Evolutionary conservation across 1,140 invertebrate species (phyloP).

Genomic region (Nautilus pompilius): DNA sequence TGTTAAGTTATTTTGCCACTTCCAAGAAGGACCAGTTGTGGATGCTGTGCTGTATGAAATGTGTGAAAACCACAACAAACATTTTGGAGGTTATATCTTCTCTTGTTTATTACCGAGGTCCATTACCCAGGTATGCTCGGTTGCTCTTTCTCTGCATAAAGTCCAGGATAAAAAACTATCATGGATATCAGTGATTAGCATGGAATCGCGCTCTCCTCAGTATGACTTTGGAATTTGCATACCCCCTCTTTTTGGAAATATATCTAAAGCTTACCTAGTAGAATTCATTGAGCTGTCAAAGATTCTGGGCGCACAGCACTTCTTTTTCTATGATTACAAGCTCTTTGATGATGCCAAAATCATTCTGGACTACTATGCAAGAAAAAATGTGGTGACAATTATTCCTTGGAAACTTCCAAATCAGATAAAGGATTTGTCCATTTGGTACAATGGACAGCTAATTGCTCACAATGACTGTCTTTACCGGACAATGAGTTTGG

Average conservation of each 20-base stretch:
- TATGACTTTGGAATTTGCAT: conserved; percentile 41
- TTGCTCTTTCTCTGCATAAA: background rate
- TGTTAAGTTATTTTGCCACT: conserved; percentile 18
- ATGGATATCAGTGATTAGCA: background rate
- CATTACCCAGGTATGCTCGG: background rate
- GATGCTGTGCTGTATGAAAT: conserved; percentile 29
- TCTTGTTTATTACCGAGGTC: conserved; percentile 28
- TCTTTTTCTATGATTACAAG: conserved; percentile 43
- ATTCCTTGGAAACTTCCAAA: conserved; percentile 42
- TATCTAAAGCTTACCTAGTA: conserved; percentile 28
- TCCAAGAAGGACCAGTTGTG: conserved; percentile 1
- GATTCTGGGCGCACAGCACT: conserved; percentile 45
- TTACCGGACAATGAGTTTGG: conserved; percentile 42
- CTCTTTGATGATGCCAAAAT: conserved; percentile 20
- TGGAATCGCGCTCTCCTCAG: background rate
- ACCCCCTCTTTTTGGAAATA: conserved; percentile 46
- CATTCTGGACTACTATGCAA: conserved; percentile 37
- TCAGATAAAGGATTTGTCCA: conserved; percentile 13
- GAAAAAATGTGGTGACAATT: conserved; percentile 24
- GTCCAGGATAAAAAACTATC: background rate
- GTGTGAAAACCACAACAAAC: conserved; percentile 48
- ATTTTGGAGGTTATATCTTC: conserved; percentile 42
- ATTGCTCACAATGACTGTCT: conserved; percentile 51
- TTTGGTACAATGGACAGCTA: conserved; percentile 54
- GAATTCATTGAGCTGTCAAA: conserved; percentile 47